phyloP scores from a whole-genome alignment of 2,113 vertebrate species.

The Nibea coibor region DNA sequence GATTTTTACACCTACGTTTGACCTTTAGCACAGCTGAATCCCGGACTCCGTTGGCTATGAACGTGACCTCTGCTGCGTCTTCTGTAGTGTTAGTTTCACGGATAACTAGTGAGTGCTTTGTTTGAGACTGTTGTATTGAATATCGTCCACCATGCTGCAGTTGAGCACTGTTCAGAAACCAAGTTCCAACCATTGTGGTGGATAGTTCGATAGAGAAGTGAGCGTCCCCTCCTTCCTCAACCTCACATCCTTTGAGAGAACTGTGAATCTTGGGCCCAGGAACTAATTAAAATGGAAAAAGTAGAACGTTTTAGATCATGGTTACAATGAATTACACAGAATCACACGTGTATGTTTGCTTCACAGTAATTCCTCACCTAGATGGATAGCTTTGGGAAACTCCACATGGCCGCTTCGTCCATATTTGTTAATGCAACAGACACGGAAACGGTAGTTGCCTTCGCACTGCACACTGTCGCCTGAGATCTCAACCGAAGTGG shows the following conservation, averaged over 20 bases:
- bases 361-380: constrained; percentile 80
- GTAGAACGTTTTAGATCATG: not conserved
- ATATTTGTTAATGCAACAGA: constrained; percentile 89
- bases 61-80: constrained; percentile 85
- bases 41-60: constrained; percentile 84
- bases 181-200: constrained; percentile 83
- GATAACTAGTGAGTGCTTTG: constrained; percentile 84
- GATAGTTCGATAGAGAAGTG: constrained; percentile 89
- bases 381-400: constrained; percentile 89
- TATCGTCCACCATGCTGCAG: constrained; percentile 79
- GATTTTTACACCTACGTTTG: constrained; percentile 81
- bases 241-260: constrained; percentile 78
- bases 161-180: constrained; percentile 88
- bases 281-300: constrained; percentile 71
- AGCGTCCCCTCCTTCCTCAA: constrained; percentile 84
- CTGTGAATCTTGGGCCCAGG: constrained; percentile 86
- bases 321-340: not conserved
- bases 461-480: constrained; percentile 87
- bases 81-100: constrained; percentile 68
- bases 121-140: constrained; percentile 71
- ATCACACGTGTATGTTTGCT: not conserved
- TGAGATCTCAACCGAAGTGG: constrained; percentile 83
- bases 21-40: constrained; percentile 87
- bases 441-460: constrained; percentile 89
- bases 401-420: constrained; percentile 90